Conservation (phyloP, 2,113 vertebrate genomes). For the Entomyzon cyanotis region DNA sequence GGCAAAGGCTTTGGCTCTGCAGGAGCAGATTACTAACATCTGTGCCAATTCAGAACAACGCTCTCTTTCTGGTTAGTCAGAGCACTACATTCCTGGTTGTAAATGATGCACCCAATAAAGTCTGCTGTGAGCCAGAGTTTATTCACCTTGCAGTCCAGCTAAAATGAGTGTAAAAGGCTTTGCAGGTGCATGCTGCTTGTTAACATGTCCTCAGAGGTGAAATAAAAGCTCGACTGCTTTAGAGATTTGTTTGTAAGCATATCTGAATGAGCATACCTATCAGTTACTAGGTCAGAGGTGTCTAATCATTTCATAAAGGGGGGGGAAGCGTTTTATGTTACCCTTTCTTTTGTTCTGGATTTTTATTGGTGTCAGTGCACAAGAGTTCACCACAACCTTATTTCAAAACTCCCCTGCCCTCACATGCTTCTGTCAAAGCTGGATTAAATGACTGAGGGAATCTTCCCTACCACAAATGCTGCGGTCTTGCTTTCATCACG, state of each 20-base stretch:
- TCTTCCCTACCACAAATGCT: constrained; percentile 6
- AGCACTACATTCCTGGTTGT: not conserved
- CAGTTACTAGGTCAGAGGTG: not conserved
- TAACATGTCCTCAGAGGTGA: not conserved
- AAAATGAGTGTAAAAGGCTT: not conserved
- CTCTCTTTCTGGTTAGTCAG: constrained; percentile 21
- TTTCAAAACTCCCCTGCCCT: not conserved
- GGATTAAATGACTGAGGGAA: constrained; percentile 36
- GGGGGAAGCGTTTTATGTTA: not conserved
- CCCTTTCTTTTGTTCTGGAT: not conserved
- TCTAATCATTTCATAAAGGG: not conserved
- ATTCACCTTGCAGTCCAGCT: not conserved
- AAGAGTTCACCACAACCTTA: not conserved
- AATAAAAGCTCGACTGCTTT: not conserved
- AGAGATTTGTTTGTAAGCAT: not conserved
- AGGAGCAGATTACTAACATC: not conserved
- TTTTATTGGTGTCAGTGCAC: not conserved
- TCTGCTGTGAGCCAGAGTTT: not conserved
- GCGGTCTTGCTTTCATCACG: constrained; percentile 2
- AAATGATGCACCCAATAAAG: not conserved
- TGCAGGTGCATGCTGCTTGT: not conserved
- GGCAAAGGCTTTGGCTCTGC: constrained; percentile 6
- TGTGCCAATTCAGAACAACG: constrained; percentile 7
- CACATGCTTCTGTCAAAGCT: constrained; percentile 44
- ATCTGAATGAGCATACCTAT: not conserved